Percentiles rank a stretch among this genome's conserved stretches.
Conservation (phyloP, 2,797 vertebrate genomes). For the Dromococcyx pavoninus region DNA sequence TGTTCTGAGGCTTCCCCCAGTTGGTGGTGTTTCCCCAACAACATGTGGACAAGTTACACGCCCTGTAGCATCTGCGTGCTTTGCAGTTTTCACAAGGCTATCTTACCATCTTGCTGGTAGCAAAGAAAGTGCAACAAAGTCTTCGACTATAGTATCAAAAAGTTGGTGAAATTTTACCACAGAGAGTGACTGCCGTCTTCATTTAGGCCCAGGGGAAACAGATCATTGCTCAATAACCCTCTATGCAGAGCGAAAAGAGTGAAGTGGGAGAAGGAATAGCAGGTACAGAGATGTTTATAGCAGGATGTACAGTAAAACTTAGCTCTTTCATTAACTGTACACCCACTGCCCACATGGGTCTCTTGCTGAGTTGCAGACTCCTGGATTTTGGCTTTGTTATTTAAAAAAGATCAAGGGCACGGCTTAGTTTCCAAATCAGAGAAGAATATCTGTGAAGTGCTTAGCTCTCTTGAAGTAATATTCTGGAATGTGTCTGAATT, state of each 20-base stretch:
- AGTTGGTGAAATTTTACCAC: background rate
- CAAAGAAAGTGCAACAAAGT: background rate
- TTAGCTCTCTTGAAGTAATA: background rate
- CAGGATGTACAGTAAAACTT: background rate
- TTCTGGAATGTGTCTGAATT: background rate
- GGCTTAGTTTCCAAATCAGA: background rate
- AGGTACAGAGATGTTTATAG: background rate
- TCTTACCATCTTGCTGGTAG: background rate
- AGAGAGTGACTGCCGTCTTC: background rate
- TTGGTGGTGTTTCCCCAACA: background rate
- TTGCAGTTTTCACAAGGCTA: background rate
- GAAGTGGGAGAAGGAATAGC: background rate
- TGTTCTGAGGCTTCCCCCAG: background rate
- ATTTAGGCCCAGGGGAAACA: background rate
- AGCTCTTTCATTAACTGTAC: background rate
- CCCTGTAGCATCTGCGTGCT: background rate
- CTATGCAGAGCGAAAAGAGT: background rate
- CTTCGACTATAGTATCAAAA: background rate
- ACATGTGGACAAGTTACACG: background rate
- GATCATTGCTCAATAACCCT: background rate
- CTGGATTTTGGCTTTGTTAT: background rate
- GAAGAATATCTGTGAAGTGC: background rate
- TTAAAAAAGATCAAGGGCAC: background rate
- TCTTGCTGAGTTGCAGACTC: background rate
- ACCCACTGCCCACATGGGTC: background rate